Evolutionary conservation across 2,113 vertebrate species (phyloP).

Genomic region (Pitta sordida): DNA sequence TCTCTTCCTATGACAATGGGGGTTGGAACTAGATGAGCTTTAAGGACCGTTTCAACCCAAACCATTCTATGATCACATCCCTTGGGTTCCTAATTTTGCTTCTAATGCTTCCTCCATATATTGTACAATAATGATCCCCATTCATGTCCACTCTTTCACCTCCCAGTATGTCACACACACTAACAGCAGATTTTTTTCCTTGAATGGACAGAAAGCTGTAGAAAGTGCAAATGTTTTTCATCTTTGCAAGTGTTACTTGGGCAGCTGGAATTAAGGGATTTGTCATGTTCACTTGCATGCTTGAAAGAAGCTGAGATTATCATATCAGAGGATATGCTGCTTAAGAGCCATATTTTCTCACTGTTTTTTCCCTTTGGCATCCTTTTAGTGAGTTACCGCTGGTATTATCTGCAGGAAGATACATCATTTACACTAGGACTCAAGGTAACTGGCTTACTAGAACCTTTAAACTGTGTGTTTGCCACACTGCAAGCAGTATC

Average conservation of each 20-base stretch:
- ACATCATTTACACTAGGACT: not conserved
- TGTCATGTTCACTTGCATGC: not conserved
- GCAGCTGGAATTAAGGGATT: not conserved
- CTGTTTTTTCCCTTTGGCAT: not conserved
- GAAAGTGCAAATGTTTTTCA: not conserved
- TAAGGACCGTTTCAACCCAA: not conserved
- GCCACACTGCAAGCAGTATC: not conserved
- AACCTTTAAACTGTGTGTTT: not conserved
- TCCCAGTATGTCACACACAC: not conserved
- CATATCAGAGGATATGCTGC: not conserved
- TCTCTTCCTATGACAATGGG: rapidly evolving
- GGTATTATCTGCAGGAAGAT: not conserved
- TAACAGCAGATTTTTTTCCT: not conserved
- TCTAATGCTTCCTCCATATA: not conserved
- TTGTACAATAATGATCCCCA: rapidly evolving
- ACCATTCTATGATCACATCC: not conserved
- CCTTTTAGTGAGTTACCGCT: not conserved
- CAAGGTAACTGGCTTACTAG: not conserved
- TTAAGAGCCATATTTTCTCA: not conserved
- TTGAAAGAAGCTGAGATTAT: not conserved
- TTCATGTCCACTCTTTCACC: not conserved
- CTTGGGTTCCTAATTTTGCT: not conserved
- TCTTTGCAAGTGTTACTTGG: not conserved
- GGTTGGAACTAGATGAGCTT: no score
- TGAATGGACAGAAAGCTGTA: not conserved